Percentiles rank a stretch among this genome's conserved stretches.
phyloP scores from a whole-genome alignment of 2,888 invertebrate species.

The Aphidius colemani region DNA sequence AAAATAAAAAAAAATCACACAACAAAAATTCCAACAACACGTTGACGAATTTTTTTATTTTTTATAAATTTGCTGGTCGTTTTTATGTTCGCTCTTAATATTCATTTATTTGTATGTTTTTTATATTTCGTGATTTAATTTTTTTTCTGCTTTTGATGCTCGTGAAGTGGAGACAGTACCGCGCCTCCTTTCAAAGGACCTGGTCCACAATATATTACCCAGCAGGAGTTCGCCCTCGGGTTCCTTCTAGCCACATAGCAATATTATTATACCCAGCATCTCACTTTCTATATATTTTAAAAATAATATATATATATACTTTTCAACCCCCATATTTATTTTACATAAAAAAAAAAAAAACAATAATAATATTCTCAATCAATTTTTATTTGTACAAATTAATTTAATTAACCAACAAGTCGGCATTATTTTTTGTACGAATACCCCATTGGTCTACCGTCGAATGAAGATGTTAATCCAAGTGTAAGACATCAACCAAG shows the following conservation, averaged over 20 bases:
- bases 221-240: constrained; percentile 48
- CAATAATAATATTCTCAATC: constrained; percentile 32
- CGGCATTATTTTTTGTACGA: constrained; percentile 55
- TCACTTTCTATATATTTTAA: constrained; percentile 25
- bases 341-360: constrained; percentile 13
- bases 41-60: no score
- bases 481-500: neutral
- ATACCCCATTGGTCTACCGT: constrained; percentile 37
- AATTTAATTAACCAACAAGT: constrained; percentile 54
- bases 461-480: neutral
- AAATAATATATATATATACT: constrained; percentile 8
- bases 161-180: constrained; percentile 48
- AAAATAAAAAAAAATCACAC: no score
- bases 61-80: constrained; percentile 44
- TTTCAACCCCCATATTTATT: constrained; percentile 25
- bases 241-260: constrained; percentile 29
- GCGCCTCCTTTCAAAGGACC: constrained; percentile 54
- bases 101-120: neutral
- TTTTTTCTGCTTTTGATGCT: constrained; percentile 14
- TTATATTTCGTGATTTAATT: constrained; percentile 6
- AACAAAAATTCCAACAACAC: no score
- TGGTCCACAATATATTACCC: constrained; percentile 59
- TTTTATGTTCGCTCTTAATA: neutral
- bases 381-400: constrained; percentile 51
- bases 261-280: constrained; percentile 9